These are phyloP conservation scores for Dasypolia templi DNA, from an alignment of 2,888 invertebrate species.

Conservation along the genomic window DNA sequence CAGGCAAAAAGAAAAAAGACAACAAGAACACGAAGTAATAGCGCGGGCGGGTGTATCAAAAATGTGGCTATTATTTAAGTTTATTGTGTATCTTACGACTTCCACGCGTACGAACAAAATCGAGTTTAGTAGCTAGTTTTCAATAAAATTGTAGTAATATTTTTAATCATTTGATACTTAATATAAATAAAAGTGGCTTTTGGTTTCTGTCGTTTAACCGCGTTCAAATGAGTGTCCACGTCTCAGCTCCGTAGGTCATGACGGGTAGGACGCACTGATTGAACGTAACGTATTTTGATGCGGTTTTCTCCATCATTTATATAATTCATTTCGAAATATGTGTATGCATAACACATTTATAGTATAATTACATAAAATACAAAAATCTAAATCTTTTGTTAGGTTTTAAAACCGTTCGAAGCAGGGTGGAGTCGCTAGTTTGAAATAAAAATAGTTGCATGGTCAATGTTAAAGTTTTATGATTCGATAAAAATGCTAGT, in stretches of 20 bases:
- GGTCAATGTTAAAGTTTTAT: slow-evolving; percentile 11
- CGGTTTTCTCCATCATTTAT: neutral
- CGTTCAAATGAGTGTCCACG: too few relatives aligned
- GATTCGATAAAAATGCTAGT: slow-evolving; percentile 19
- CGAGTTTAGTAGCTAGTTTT: neutral
- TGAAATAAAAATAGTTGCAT: slow-evolving; percentile 9
- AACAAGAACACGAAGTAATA: neutral
- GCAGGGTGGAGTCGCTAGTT: neutral
- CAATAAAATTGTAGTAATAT: slow-evolving; percentile 16
- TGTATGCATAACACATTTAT: neutral
- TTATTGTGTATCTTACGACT: neutral
- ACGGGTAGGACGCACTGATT: too few relatives aligned
- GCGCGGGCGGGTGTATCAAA: neutral
- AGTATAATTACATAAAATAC: neutral
- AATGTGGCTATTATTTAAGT: neutral
- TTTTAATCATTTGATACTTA: neutral
- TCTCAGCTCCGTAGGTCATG: neutral
- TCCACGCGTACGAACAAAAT: neutral
- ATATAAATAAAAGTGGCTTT: neutral
- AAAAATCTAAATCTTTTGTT: neutral
- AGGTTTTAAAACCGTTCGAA: neutral
- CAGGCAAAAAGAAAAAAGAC: neutral
- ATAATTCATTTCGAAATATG: neutral
- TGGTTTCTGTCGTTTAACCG: too few relatives aligned
- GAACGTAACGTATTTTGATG: neutral